Evolutionary conservation across 1,140 invertebrate species (phyloP), one percentile per base, ranked within the genome.

Genomic region (Schmidtea mediterranea): DNA sequence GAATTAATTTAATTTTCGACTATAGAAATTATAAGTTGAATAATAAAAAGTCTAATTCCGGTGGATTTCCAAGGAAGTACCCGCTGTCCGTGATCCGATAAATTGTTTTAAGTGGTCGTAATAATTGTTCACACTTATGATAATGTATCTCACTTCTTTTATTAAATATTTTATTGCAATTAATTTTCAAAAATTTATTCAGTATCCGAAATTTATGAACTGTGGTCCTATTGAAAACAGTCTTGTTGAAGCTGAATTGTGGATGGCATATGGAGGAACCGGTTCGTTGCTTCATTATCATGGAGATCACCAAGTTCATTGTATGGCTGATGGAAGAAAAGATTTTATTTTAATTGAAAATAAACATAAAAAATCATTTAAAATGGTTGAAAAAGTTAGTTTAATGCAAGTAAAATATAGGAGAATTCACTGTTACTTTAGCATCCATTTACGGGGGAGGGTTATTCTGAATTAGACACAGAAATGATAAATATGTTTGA

Each of bases 181-280:
- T 21, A 24, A 32, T 10, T 24, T 8, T 43, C 10, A 21, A 49
- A 8, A 39, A 48, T 18, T 32, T 9, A 9, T 46, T 13, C 48
- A 65, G 61, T 36, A 62, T 15, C 62, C 62, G 1, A 53, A 55
- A 1, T 55, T 55, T 47, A 21, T 63, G 6, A 53, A 55, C 1
- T 64, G 62, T 48, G 61, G 61, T 1, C 56, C 58, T 0, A 54
- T 59, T 36, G 55, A 50, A 15, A 48, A 58, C n/a, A 53, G 53
- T 18, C 50, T 66, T 8, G 51, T 56, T 46, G 58, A 62, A 43
- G 56, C 60, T 0, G 58, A 62, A 52, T 36, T 65, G 23, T 66
- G 62, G 63, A 63, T 66, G 58, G 58, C 56, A 48, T 59, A 56
- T 41, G 64, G 64, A 9, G 59, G 60, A 2, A 63, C 62, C 2